phyloP scores from a whole-genome alignment of 2,888 invertebrate genomes.

The Ceraclea dissimilis region DNA sequence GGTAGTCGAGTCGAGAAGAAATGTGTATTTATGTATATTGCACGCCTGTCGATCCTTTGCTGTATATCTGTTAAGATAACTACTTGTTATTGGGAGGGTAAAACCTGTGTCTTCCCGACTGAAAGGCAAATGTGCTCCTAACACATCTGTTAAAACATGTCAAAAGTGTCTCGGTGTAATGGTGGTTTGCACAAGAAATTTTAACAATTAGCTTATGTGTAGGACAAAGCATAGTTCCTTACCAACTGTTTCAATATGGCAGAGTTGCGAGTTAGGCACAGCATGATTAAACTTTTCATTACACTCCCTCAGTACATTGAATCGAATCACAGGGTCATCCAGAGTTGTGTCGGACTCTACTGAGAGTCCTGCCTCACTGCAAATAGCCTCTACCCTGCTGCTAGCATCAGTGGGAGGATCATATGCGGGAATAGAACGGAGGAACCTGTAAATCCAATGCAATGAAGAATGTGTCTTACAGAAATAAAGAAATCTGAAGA shows the following conservation, averaged over 20 bases:
- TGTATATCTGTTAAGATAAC: too few species aligned
- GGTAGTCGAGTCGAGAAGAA: too few species aligned
- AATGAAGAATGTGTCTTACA: background rate
- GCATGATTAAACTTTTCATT: conserved; percentile 63
- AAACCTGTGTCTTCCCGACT: too few species aligned
- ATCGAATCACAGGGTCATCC: conserved; percentile 51
- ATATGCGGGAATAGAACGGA: conserved; percentile 69
- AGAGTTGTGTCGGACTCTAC: conserved; percentile 36
- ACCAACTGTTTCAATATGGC: conserved; percentile 66
- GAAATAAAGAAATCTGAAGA: background rate
- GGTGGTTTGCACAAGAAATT: too few species aligned
- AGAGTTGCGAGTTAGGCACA: conserved; percentile 78
- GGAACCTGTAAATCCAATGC: conserved; percentile 51
- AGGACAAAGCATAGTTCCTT: too few species aligned
- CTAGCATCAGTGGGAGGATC: conserved; percentile 59
- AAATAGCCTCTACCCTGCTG: conserved; percentile 54
- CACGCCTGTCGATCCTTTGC: too few species aligned
- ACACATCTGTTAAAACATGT: too few species aligned
- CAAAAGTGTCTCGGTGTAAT: too few species aligned
- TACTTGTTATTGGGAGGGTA: too few species aligned
- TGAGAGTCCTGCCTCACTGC: conserved; percentile 46
- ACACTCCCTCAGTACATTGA: conserved; percentile 61
- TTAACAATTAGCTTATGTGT: too few species aligned
- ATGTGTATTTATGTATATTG: too few species aligned
- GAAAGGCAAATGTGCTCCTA: too few species aligned